A percentile compares a stretch with the other conserved stretches of the same genome.
These are phyloP conservation scores for Crypturellus undulatus DNA, from an alignment of 2,113 vertebrate species.

Conservation along the genomic window DNA sequence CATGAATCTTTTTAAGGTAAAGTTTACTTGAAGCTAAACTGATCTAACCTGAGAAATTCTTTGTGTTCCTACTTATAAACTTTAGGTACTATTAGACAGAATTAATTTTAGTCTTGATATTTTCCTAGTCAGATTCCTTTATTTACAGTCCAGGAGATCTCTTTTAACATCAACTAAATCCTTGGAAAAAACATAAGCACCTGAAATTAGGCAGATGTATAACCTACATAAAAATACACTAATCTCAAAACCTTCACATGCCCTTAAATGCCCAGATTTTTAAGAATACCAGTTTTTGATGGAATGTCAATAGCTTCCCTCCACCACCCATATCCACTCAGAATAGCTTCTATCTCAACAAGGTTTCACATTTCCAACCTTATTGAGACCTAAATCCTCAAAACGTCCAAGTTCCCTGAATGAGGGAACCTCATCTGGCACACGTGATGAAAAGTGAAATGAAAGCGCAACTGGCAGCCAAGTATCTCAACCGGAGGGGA, in stretches of 20 bases:
- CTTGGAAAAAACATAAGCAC: background rate
- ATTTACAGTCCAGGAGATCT: background rate
- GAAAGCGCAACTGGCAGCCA: background rate
- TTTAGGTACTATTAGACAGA: background rate
- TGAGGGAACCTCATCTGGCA: background rate
- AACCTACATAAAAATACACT: background rate
- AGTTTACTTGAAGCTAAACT: background rate
- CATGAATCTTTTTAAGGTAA: background rate
- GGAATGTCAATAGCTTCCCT: background rate
- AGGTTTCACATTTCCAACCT: background rate
- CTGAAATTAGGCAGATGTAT: background rate
- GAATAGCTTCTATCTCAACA: background rate
- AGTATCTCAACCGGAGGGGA: background rate
- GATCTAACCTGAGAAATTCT: background rate
- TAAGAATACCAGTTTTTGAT: background rate
- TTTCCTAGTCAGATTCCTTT: background rate
- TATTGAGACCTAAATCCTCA: background rate
- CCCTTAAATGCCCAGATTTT: background rate
- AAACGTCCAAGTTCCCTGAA: background rate
- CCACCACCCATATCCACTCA: background rate
- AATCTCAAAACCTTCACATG: background rate
- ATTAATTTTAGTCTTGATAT: background rate
- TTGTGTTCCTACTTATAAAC: background rate
- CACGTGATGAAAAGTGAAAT: background rate
- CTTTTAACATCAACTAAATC: background rate